Evolutionary conservation across 2,888 invertebrate species (phyloP), one percentile per base, ranked within the genome.

Genomic region (Sminthurinus aureus): DNA sequence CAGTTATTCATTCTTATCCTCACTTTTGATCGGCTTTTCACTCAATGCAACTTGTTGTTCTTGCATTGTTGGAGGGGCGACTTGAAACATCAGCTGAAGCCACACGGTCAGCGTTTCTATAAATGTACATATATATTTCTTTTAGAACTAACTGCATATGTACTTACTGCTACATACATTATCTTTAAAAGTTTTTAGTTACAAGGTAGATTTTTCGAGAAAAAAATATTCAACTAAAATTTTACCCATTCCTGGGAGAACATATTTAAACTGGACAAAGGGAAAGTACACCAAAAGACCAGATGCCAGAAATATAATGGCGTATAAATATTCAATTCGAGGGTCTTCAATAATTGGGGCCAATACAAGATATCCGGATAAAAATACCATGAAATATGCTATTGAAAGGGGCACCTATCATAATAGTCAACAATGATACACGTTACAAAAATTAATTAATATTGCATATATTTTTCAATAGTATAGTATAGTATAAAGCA

Each of bases 251-350:
- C 89, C 89, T 64, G 89, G 89, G 52, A 90, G 85, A 52, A 89
- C 87, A 20, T 89, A 84, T 86, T 88, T 87, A 75, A 87, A 90
- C 79, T 90, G 89, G 13, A 91, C 91, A 88, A 91, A 91, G 50
- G 91, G 91, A 80, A 91, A 87, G 88, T 91, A 91, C 86, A 91
- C 89, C 24, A 91, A 81, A 20, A 91, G 88, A 18, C 91, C 91
- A 80, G 90, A 89, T 12, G 90, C 84, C 76, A 91, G 89, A 87
- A 91, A 91, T 15, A 90, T 83, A 58, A 89, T 89, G 20, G 91
- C 91, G 85, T 91, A 91, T 4, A 91, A 88, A 87, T 91, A 91
- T 86, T 91, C 91, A 26, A 91, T 89, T 67, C 90, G 89, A 0
- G 91, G 91, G 66, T 90, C 88, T 77, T 90, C 89, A 26, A 90